Evolutionary conservation across 2,113 vertebrate genomes (phyloP).

Genomic region (Cavia aperea): DNA sequence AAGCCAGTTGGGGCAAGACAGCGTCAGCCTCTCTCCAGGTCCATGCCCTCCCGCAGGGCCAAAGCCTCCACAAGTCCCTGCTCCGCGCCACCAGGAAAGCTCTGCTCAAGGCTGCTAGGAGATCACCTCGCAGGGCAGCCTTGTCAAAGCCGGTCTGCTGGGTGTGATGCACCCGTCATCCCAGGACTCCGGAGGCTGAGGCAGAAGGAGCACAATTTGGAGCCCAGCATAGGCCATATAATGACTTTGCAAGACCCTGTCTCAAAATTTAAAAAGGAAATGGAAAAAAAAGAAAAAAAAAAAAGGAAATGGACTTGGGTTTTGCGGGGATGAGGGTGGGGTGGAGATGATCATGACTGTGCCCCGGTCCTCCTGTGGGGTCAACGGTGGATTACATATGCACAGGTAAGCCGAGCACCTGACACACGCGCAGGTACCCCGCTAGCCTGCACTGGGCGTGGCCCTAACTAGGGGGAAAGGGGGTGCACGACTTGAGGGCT

Average conservation of each 20-base stretch:
- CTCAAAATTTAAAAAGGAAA: background rate
- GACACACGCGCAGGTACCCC: background rate
- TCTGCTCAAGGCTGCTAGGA: background rate
- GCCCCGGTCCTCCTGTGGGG: background rate
- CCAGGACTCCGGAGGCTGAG: background rate
- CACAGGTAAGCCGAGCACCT: background rate
- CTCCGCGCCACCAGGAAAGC: background rate
- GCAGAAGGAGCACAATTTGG: background rate
- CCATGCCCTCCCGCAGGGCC: background rate
- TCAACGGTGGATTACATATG: background rate
- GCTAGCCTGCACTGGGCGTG: background rate
- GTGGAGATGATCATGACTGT: background rate
- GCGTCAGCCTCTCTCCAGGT: background rate
- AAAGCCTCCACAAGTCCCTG: background rate
- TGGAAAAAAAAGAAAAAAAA: background rate
- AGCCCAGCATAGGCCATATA: background rate
- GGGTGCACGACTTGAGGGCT: background rate
- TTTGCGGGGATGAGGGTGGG: too few relatives aligned
- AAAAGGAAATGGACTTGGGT: background rate
- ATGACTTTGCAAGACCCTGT: background rate
- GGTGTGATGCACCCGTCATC: too few relatives aligned
- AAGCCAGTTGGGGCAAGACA: background rate
- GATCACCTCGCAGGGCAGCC: background rate
- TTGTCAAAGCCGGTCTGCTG: background rate
- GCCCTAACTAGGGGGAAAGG: background rate